Conservation (phyloP, 2,888 invertebrate species). For the Sphaerophoria rueppellii region DNA sequence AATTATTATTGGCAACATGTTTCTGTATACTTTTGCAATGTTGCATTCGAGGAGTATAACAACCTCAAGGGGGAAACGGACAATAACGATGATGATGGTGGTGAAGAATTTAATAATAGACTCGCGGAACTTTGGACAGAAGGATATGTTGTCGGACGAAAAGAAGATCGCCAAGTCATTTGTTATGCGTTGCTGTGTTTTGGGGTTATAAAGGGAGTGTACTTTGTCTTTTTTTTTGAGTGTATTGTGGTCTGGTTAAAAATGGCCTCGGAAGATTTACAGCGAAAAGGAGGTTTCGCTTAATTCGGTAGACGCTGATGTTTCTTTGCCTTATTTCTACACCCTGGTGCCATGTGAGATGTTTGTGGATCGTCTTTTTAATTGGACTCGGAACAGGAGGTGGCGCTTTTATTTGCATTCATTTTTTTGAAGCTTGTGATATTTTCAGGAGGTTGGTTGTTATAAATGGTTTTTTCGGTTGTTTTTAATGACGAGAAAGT, state of each 20-base stretch:
- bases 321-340: background rate
- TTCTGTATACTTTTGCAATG: conserved; percentile 51
- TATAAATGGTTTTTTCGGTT: conserved; percentile 12
- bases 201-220: conserved; percentile 31
- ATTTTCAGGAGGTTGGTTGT: conserved; percentile 33
- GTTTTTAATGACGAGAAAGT: background rate
- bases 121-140: conserved; percentile 12
- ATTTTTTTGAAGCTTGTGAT: conserved; percentile 5
- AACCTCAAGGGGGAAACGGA: conserved; percentile 3
- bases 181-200: conserved; percentile 62
- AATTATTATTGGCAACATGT: conserved; percentile 76
- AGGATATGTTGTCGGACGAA: background rate
- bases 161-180: conserved; percentile 47
- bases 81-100: conserved; percentile 49
- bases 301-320: conserved; percentile 43
- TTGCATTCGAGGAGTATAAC: conserved; percentile 7
- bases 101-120: conserved; percentile 68
- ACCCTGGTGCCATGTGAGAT: background rate
- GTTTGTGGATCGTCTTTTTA: conserved; percentile 42
- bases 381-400: conserved; percentile 47
- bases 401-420: conserved; percentile 65
- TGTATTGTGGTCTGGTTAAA: background rate
- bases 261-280: conserved; percentile 63
- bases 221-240: conserved; percentile 56
- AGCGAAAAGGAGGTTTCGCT: conserved; percentile 57